Conservation (phyloP, 2,797 vertebrate species). For the Epinephelus awoara region DNA sequence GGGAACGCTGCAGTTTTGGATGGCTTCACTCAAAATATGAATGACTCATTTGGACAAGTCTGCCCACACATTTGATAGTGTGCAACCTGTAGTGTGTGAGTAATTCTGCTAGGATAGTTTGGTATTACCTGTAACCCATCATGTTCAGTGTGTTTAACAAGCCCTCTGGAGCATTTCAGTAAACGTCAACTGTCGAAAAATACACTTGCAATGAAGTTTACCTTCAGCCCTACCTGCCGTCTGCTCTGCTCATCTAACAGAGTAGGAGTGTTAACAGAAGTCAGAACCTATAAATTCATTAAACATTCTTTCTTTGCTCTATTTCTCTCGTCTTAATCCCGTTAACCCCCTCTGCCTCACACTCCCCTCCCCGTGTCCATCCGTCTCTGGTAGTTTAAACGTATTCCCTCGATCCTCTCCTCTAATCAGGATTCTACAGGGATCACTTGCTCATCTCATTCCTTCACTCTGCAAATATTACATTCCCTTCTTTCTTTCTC, state of each 20-base stretch:
- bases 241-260: constrained; percentile 34
- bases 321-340: constrained; percentile 66
- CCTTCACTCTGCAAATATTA: constrained; percentile 76
- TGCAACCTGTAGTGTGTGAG: neutral
- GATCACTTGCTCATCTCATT: constrained; percentile 67
- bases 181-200: constrained; percentile 12
- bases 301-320: constrained; percentile 70
- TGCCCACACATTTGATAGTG: neutral
- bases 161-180: constrained; percentile 19
- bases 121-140: constrained; percentile 18
- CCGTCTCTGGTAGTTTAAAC: constrained; percentile 59
- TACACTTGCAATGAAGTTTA: constrained; percentile 25
- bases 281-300: constrained; percentile 68
- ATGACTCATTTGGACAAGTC: neutral
- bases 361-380: constrained; percentile 21
- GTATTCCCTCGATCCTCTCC: constrained; percentile 58
- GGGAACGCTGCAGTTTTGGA: neutral
- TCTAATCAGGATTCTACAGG: constrained; percentile 78
- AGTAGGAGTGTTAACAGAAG: constrained; percentile 45
- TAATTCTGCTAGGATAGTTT: neutral
- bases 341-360: constrained; percentile 57
- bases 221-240: constrained; percentile 28
- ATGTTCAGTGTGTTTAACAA: constrained; percentile 41
- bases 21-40: neutral
- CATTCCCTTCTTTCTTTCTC: constrained; percentile 66